Conservation (phyloP, 2,113 vertebrate genomes). For the Porphyrio hochstetteri region DNA sequence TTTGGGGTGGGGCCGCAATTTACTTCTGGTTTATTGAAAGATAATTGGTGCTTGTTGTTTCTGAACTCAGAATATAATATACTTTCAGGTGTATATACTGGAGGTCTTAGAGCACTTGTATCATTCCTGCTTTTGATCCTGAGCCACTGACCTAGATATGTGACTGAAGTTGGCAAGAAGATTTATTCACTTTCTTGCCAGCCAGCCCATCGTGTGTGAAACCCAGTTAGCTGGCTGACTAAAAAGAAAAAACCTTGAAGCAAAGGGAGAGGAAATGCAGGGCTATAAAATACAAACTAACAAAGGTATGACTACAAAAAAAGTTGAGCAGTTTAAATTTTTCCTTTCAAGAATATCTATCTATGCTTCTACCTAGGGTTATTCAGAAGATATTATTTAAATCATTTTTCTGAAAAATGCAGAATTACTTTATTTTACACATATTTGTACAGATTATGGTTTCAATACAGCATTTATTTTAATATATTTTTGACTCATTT, state of each 20-base stretch:
- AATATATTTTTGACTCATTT: neutral
- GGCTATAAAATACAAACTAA: neutral
- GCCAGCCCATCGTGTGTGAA: neutral
- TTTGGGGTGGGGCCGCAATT: no score
- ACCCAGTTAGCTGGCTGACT: neutral
- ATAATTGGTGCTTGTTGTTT: rapidly evolving
- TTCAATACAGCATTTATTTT: neutral
- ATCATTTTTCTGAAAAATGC: no score
- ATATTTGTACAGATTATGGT: neutral
- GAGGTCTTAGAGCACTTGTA: neutral
- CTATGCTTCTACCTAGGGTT: neutral
- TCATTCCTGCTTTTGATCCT: neutral
- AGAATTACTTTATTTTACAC: neutral
- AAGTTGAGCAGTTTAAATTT: neutral
- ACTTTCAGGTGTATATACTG: neutral
- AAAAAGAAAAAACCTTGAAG: neutral
- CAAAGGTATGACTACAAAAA: neutral
- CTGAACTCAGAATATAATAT: neutral
- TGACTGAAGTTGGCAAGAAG: neutral
- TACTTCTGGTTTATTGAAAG: neutral
- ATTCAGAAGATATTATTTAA: neutral
- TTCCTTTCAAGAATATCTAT: neutral
- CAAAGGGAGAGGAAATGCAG: neutral
- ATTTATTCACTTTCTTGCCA: neutral
- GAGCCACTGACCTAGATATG: neutral